phyloP scores from a whole-genome alignment of 2,797 vertebrate genomes.

The Gallinago solitaria region DNA sequence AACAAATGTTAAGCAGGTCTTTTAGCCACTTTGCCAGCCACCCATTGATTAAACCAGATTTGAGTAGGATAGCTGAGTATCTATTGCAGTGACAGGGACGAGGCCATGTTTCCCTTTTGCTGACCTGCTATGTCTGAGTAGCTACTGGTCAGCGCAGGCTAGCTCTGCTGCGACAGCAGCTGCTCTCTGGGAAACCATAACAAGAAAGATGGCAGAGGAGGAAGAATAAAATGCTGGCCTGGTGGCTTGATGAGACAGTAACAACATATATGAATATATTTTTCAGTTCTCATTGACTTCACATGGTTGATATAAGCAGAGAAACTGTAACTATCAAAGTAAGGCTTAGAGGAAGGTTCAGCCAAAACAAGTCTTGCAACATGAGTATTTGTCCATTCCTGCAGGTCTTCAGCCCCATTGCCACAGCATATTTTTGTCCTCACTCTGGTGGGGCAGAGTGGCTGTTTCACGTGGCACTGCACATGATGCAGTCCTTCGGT shows the following conservation, averaged over 20 bases:
- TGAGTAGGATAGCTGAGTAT: background rate
- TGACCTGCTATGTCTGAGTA: background rate
- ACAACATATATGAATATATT: background rate
- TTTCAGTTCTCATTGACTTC: background rate
- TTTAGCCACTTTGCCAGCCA: background rate
- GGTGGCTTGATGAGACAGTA: background rate
- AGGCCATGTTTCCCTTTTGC: background rate
- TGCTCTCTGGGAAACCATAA: background rate
- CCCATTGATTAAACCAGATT: background rate
- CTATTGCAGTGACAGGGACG: background rate
- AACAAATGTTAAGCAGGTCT: background rate
- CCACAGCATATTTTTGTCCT: background rate
- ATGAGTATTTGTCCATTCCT: background rate
- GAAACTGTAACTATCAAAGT: background rate
- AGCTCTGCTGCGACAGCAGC: background rate
- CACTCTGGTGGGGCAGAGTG: background rate
- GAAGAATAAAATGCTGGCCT: background rate
- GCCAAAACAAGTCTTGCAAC: background rate
- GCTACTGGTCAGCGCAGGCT: background rate
- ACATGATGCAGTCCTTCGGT: background rate
- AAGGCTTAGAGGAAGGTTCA: background rate
- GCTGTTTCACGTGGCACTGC: background rate
- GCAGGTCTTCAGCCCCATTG: background rate
- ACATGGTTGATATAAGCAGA: background rate
- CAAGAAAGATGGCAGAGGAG: background rate